Evolutionary conservation across 2,888 invertebrate genomes (phyloP).

Genomic region (Drosophila mayaguana): DNA sequence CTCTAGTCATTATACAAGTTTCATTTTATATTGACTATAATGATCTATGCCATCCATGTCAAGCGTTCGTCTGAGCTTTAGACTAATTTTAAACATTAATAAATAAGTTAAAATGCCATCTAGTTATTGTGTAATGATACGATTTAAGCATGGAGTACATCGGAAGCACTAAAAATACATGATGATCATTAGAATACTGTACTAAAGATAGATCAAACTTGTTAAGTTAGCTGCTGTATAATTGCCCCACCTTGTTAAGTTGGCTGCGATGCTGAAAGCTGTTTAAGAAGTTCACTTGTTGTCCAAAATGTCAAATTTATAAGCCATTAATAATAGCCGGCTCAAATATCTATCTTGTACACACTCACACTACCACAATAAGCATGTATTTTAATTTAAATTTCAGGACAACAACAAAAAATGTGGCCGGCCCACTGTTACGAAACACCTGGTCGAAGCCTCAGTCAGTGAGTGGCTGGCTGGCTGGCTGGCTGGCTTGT

Average conservation of each 20-base stretch:
- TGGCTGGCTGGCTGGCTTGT: neutral
- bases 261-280: neutral
- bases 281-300: neutral
- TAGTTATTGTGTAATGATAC: too few species aligned
- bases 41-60: too few species aligned
- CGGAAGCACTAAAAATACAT: neutral
- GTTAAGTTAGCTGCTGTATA: neutral
- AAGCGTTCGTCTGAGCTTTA: too few species aligned
- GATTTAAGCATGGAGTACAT: too few species aligned
- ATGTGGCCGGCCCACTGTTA: constrained; percentile 7
- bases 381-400: constrained; percentile 25
- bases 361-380: neutral
- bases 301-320: constrained; percentile 4
- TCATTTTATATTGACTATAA: too few species aligned
- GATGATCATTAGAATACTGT: neutral
- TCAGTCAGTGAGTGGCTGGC: neutral
- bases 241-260: neutral
- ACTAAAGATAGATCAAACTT: neutral
- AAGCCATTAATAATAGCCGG: constrained; percentile 9
- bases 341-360: constrained; percentile 1
- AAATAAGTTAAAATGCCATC: too few species aligned
- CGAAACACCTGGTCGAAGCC: constrained; percentile 12
- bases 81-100: too few species aligned
- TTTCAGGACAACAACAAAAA: constrained; percentile 6
- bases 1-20: too few species aligned